These are phyloP conservation scores for Falco novaeseelandiae DNA, from an alignment of 2,797 vertebrate species.

Conservation along the genomic window DNA sequence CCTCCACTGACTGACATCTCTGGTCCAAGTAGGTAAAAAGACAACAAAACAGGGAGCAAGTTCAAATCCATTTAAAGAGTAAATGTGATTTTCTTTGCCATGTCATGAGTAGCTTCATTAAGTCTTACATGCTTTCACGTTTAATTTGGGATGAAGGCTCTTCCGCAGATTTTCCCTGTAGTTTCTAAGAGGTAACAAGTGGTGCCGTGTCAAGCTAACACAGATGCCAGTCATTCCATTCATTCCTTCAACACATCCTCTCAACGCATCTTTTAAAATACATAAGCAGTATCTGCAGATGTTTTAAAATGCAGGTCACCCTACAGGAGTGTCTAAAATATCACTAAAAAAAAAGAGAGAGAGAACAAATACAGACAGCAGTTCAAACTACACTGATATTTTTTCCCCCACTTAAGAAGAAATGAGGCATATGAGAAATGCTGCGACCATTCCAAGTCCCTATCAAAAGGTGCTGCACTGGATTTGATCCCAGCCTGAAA, in stretches of 20 bases:
- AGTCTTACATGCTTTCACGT: background rate
- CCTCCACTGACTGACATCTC: background rate
- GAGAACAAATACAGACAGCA: background rate
- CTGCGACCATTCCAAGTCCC: background rate
- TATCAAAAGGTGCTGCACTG: background rate
- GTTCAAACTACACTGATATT: background rate
- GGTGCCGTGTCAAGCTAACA: background rate
- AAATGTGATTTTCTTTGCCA: background rate
- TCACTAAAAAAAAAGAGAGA: background rate
- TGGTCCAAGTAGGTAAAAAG: background rate
- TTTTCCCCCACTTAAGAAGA: background rate
- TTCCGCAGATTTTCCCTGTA: background rate
- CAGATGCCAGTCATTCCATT: constrained; percentile 25
- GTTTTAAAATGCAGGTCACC: background rate
- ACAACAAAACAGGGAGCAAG: background rate
- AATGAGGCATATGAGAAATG: background rate
- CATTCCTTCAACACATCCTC: constrained; percentile 25
- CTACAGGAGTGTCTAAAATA: background rate
- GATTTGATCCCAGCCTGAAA: background rate
- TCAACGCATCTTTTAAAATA: background rate
- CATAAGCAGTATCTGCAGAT: background rate
- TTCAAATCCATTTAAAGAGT: background rate
- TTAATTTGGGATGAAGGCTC: background rate
- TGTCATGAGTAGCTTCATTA: background rate
- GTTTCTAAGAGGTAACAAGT: constrained; percentile 1